phyloP scores from a whole-genome alignment of 2,113 vertebrate species.

The Melozone crissalis region DNA sequence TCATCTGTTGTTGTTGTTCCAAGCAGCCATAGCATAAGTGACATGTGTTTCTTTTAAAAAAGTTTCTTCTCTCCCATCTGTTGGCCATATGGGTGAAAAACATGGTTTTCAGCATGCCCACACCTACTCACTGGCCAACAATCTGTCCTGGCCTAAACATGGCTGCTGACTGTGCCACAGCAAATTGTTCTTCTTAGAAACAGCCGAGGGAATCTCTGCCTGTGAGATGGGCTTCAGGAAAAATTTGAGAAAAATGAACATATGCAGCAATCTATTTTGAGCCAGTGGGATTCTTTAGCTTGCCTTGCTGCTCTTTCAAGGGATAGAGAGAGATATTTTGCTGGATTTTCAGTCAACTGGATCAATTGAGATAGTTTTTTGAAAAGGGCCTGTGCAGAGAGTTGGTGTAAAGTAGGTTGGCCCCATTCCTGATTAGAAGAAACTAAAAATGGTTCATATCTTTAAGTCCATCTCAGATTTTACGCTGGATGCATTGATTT shows the following conservation, averaged over 20 bases:
- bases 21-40: slow-evolving; percentile 4
- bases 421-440: neutral
- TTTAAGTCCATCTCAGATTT: neutral
- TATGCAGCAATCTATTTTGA: slow-evolving; percentile 30
- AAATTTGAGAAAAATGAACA: slow-evolving; percentile 29
- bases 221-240: neutral
- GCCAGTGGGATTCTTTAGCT: neutral
- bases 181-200: slow-evolving; percentile 23
- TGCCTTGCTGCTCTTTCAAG: neutral
- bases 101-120: slow-evolving; percentile 24
- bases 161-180: neutral
- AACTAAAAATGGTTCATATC: neutral
- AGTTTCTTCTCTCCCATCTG: slow-evolving; percentile 34
- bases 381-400: neutral
- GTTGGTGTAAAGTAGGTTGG: neutral
- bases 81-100: slow-evolving; percentile 39
- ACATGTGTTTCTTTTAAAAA: slow-evolving; percentile 9
- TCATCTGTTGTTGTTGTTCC: slow-evolving; percentile 49
- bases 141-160: slow-evolving; percentile 39
- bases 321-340: neutral
- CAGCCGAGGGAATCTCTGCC: neutral
- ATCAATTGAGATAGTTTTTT: neutral
- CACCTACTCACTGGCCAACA: slow-evolving; percentile 10
- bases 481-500: neutral
- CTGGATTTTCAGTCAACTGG: neutral